A percentile compares a stretch with the other conserved stretches of the same genome.
Conservation (phyloP, 92 coral and sea anemone genomes). For the Muricea muricata region DNA sequence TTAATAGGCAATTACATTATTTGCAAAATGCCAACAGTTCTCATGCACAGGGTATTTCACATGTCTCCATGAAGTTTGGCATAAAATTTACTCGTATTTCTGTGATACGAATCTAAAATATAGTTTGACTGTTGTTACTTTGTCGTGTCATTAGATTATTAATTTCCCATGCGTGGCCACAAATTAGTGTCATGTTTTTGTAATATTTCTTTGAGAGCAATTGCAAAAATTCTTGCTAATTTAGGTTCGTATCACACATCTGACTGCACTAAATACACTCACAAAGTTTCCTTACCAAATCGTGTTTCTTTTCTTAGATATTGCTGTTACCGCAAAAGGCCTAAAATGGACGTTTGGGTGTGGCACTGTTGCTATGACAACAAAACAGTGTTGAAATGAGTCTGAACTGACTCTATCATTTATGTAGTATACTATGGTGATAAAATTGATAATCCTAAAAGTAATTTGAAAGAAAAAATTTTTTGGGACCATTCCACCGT, state of each 20-base stretch:
- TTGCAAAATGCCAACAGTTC: constrained; percentile 2
- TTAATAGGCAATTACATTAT: not conserved
- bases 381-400: not conserved
- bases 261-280: not conserved
- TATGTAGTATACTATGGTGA: not conserved
- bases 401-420: not conserved
- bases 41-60: not conserved
- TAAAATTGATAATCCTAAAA: too few relatives aligned
- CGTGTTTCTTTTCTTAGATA: not conserved
- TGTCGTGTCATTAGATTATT: too few relatives aligned
- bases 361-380: constrained; percentile 2
- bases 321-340: not conserved
- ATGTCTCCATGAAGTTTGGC: not conserved
- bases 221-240: too few relatives aligned
- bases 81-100: not conserved
- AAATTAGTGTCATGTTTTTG: too few relatives aligned
- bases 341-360: constrained; percentile 7
- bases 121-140: too few relatives aligned
- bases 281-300: not conserved
- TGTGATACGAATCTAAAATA: not conserved
- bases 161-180: too few relatives aligned
- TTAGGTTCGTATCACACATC: too few relatives aligned
- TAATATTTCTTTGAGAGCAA: too few relatives aligned
- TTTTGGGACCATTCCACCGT: too few relatives aligned
- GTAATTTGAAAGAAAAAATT: too few relatives aligned